Conservation (phyloP, 2,888 invertebrate genomes). For the Formica aserva region DNA sequence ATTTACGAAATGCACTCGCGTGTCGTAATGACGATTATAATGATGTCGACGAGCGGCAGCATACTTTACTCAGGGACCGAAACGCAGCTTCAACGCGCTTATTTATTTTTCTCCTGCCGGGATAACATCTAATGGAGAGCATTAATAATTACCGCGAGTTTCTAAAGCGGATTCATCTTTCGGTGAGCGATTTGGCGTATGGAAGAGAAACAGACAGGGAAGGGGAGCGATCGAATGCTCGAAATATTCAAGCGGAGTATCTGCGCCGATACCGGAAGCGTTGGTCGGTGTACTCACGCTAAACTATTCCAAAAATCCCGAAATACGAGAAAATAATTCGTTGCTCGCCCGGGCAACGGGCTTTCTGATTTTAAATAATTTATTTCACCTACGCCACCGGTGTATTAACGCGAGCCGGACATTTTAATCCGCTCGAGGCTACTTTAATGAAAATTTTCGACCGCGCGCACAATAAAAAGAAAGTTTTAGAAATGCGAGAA, state of each 20-base stretch:
- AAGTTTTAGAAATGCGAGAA: conserved; percentile 3
- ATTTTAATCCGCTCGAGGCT: conserved; percentile 37
- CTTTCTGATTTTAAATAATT: conserved; percentile 63
- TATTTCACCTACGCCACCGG: conserved; percentile 20
- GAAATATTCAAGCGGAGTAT: conserved; percentile 61
- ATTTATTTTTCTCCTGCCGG: conserved; percentile 35
- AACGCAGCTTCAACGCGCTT: not conserved
- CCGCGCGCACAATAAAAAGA: not conserved
- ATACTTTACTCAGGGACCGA: not conserved
- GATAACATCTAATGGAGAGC: conserved; percentile 70
- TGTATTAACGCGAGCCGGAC: conserved; percentile 38
- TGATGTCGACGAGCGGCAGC: not conserved
- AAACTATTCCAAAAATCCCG: conserved; percentile 57
- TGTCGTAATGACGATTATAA: conserved; percentile 27
- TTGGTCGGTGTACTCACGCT: conserved; percentile 25
- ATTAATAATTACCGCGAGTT: conserved; percentile 73
- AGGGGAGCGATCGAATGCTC: conserved; percentile 48
- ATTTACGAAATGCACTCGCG: not conserved
- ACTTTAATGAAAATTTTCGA: conserved; percentile 37
- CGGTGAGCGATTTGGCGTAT: conserved; percentile 57
- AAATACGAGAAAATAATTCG: conserved; percentile 65
- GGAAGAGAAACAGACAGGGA: conserved; percentile 6
- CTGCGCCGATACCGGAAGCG: conserved; percentile 19
- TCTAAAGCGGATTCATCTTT: conserved; percentile 70
- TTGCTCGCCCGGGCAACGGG: conserved; percentile 1